Conservation (phyloP, 2,797 vertebrate species). For the Anas georgica region DNA sequence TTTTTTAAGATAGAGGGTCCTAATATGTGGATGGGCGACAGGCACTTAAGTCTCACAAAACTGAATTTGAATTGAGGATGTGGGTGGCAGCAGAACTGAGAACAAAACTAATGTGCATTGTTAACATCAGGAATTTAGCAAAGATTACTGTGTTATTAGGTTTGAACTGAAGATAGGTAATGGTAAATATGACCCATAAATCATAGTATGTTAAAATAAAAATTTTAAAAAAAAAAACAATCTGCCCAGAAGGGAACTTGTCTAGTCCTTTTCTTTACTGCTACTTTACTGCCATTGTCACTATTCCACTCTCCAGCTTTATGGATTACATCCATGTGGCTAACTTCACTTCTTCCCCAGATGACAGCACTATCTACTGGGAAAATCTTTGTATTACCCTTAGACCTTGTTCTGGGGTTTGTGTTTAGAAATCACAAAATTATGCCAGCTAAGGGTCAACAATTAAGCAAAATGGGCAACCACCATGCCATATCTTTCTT, state of each 20-base stretch:
- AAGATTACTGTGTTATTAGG: background rate
- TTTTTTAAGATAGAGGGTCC: background rate
- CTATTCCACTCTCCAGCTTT: background rate
- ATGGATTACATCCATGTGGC: rapidly evolving
- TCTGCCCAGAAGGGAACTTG: background rate
- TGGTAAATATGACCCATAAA: background rate
- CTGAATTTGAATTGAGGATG: background rate
- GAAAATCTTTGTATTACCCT: background rate
- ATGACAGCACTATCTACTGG: background rate
- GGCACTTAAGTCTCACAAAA: background rate
- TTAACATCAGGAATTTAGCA: background rate
- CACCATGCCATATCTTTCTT: background rate
- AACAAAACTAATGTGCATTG: background rate
- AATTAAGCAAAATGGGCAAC: background rate
- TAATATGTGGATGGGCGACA: background rate
- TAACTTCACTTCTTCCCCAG: background rate
- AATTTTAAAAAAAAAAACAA: background rate
- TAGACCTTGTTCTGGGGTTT: background rate
- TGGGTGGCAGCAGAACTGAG: background rate
- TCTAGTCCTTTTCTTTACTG: background rate
- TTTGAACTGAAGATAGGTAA: background rate
- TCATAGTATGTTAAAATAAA: background rate
- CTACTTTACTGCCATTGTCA: background rate
- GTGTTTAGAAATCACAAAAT: background rate
- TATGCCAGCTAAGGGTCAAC: background rate